Percentiles rank a stretch among this genome's conserved stretches.
Conservation (phyloP, 2,113 vertebrate species). For the Carassius auratus region DNA sequence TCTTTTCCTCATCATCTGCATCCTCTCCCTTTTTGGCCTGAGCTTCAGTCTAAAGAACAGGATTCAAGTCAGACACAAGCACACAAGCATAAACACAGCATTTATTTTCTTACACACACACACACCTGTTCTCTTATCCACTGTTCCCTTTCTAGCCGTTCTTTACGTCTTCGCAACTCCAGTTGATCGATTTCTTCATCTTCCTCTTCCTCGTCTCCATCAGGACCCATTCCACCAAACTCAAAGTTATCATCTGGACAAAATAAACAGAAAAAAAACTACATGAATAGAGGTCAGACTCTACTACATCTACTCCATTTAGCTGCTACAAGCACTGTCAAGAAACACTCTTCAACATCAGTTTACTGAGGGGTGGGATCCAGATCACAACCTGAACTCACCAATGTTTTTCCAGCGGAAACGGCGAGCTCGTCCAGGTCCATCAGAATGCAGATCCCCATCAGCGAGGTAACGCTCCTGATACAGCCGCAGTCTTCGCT, state of each 20-base stretch:
- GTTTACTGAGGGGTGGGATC: not conserved
- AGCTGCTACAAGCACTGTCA: not conserved
- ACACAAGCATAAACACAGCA: not conserved
- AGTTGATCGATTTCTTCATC: constrained; percentile 84
- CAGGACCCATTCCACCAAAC: constrained; percentile 74
- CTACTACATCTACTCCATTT: not conserved
- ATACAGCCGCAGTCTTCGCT: constrained; percentile 86
- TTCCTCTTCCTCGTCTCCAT: constrained; percentile 78
- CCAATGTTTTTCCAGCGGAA: constrained; percentile 97
- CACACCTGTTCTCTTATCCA: constrained; percentile 91
- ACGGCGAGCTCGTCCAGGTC: constrained; percentile 87
- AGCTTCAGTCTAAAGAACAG: constrained; percentile 75
- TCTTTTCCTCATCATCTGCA: constrained; percentile 79
- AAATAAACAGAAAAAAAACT: not conserved
- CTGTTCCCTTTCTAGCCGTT: constrained; percentile 89
- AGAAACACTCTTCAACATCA: too few species aligned
- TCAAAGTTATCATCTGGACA: constrained; percentile 69
- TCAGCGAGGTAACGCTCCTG: constrained; percentile 92
- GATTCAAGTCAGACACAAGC: not conserved
- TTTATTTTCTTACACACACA: constrained; percentile 54
- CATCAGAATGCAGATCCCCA: constrained; percentile 93
- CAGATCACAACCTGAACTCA: constrained; percentile 56
- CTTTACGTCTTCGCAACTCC: constrained; percentile 87
- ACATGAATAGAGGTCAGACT: constrained; percentile 4
- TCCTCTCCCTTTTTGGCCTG: constrained; percentile 68